Conservation (phyloP, 2,113 vertebrate genomes). For the Cochlearius cochlearius region DNA sequence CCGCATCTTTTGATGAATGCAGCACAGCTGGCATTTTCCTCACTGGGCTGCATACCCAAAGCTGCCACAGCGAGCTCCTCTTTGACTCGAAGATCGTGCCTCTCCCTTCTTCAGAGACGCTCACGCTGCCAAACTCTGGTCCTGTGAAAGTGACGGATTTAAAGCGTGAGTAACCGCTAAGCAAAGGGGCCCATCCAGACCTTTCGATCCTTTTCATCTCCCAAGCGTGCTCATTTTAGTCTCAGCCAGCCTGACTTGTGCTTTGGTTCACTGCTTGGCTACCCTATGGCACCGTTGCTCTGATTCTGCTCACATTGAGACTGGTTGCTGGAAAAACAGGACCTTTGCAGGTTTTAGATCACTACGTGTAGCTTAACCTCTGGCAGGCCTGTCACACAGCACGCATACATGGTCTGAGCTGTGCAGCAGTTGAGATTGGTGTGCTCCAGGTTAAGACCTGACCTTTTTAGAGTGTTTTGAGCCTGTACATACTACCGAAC, state of each 20-base stretch:
- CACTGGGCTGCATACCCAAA: slow-evolving; percentile 76
- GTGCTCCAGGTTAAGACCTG: background rate
- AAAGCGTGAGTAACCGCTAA: slow-evolving; percentile 26
- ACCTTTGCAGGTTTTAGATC: background rate
- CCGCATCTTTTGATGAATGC: slow-evolving; percentile 88
- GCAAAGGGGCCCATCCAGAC: background rate
- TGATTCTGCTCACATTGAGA: background rate
- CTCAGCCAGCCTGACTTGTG: background rate
- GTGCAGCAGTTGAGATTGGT: background rate
- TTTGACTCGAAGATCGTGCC: slow-evolving; percentile 80
- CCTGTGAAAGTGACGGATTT: slow-evolving; percentile 39
- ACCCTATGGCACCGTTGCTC: background rate
- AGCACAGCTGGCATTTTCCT: slow-evolving; percentile 87
- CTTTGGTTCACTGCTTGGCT: background rate
- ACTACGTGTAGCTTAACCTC: background rate
- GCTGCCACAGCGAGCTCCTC: slow-evolving; percentile 80
- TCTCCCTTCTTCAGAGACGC: slow-evolving; percentile 71
- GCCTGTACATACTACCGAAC: background rate
- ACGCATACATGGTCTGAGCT: background rate
- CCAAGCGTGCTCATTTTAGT: background rate
- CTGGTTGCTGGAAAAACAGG: background rate
- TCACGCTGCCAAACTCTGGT: slow-evolving; percentile 58
- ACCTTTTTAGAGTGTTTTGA: background rate
- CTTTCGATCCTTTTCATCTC: background rate
- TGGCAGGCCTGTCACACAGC: background rate